Evolutionary conservation across 2,113 vertebrate species (phyloP), one percentile per base, ranked within the genome.

Genomic region (Climacteris rufus): DNA sequence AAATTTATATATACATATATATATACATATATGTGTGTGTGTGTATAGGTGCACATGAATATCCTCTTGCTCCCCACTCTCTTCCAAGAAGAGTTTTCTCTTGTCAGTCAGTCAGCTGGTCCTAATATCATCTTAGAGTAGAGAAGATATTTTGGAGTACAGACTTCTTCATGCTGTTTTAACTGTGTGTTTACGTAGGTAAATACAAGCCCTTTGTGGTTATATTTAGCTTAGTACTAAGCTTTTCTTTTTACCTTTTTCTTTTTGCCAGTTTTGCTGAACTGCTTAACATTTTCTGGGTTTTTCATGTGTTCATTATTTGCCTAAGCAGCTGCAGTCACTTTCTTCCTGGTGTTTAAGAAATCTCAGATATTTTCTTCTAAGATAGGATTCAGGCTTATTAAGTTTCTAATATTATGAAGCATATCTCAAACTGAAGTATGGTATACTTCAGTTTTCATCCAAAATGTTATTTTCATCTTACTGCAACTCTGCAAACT

Each of bases 31-130:
- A 14, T 42, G 40, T 42, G 40, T 42, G 40, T 42, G 40, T 42
- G 22, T 30, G 53, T 37, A 25, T 45, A 28, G 95, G 91, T 93
- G 83, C 90, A 90, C 92, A 90, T 93, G 65, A 97, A 96, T 97
- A 94, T 96, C 66, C 79, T 97, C 91, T 97, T 95, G 85, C 93
- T 97, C 90, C 83, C 25, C 13, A 50, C 66, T 96, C 85, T 91
- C 79, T 97, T 97, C 95, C 91, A 95, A 96, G 72, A 96, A 97
- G 94, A 95, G 92, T 90, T 96, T 95, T 72, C 90, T 96, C 61
- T 91, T 97, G 96, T 97, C 97, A 97, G 79, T 97, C 97, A 97
- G 79, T 97, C 96, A 96, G 28, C 75, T 96, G 89, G 96, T 94
- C 76, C 80, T 97, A 95, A 94, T 96, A 97, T 63, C 93, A 82